Conservation (phyloP, 2,797 vertebrate genomes). For the Aphelocoma californica region DNA sequence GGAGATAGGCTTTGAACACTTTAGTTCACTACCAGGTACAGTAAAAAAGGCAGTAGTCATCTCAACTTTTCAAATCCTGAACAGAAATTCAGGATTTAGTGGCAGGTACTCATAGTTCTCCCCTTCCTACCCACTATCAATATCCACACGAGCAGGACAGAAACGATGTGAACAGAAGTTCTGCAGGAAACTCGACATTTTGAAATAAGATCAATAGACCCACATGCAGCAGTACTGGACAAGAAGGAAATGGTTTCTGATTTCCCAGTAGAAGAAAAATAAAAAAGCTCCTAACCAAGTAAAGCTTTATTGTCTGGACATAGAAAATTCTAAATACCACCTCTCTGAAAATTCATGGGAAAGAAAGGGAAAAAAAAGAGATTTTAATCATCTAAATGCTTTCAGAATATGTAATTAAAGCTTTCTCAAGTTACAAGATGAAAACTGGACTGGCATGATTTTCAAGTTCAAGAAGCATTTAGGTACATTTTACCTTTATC, state of each 20-base stretch:
- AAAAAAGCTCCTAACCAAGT: background rate
- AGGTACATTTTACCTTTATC: background rate
- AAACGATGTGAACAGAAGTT: background rate
- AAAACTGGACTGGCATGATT: conserved; percentile 7
- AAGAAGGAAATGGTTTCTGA: background rate
- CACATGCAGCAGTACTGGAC: background rate
- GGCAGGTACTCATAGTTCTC: background rate
- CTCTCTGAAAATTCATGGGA: background rate
- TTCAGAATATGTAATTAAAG: conserved; percentile 21
- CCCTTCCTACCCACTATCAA: background rate
- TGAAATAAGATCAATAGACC: background rate
- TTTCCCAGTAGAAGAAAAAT: background rate
- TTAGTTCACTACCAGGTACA: background rate
- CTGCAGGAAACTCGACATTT: background rate
- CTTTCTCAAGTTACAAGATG: conserved; percentile 2
- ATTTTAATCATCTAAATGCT: background rate
- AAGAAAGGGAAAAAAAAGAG: background rate
- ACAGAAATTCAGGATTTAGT: background rate
- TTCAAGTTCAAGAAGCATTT: conserved; percentile 35
- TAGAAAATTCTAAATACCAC: background rate
- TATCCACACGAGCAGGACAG: background rate
- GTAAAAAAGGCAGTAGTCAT: background rate
- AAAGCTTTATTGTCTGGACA: background rate
- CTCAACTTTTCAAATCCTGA: background rate
- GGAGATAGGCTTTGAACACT: background rate